Evolutionary conservation across 2,888 invertebrate species (phyloP), one percentile per base, ranked within the genome.

Genomic region (Rhabditoides inermis): DNA sequence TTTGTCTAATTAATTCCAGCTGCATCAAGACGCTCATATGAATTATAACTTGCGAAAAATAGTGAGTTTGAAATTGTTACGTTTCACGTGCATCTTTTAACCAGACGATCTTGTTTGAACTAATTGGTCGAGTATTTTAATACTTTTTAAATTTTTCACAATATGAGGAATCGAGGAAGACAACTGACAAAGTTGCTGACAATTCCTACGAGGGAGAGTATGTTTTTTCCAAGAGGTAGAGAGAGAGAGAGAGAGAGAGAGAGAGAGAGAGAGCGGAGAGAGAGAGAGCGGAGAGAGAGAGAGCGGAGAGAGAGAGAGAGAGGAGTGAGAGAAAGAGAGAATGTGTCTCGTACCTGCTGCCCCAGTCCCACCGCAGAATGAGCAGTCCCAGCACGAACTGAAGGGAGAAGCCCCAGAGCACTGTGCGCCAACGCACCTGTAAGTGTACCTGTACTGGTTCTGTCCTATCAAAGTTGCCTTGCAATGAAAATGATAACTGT

Each of bases 301-400:
- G 32, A 32, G 32, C 7, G 32, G 32, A 32, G 32, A 32, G 32
- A 32, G 32, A 32, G 32, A 32, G 32, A 32, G 32, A 32, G 32
- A 32, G 32, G 32, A 32, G 32, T 10, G 32, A 32, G 32, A 15
- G 7, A 20, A 40, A 7, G 7, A 7, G 40, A 40, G 32, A 32
- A n/a, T n/a, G n/a, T 32, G 15, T 7, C 10, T 12, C 10, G 15
- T 15, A 32, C 32, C 10, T 32, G 10, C 40, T 39, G 71, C 58
- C 63, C 51, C 58, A 61, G 2, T 83, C 80, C 88, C 89, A 90
- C 55, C 89, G 82, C 59, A 94, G 85, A 56, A 89, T 88, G 23
- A 90, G 65, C 1, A 92, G 70, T 0, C 89, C 92, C 53, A 94
- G 83, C 3, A 84, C 53, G 72, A 92, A 88, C 80, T 95, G 94